Percentiles rank a stretch among this genome's conserved stretches.
These are phyloP conservation scores for Lagorchestes hirsutus DNA, from an alignment of 2,797 vertebrate genomes.

Conservation along the genomic window DNA sequence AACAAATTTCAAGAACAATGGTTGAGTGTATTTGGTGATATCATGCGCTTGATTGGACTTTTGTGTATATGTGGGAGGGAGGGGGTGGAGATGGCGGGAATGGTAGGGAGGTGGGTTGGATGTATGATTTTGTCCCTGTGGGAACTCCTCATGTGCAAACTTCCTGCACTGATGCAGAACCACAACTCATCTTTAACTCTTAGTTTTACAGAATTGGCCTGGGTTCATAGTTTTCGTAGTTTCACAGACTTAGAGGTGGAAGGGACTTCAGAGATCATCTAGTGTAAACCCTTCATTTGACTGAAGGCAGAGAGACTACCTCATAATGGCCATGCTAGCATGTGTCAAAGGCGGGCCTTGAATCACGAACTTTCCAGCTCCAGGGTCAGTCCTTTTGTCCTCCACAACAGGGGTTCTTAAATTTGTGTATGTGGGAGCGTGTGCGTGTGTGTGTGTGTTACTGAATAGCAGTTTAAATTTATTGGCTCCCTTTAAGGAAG, in stretches of 20 bases:
- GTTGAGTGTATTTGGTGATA: not conserved
- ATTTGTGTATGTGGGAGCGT: not conserved
- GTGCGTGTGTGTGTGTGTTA: too few relatives aligned
- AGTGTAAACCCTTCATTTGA: too few relatives aligned
- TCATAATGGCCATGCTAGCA: not conserved
- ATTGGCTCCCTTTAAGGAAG: too few relatives aligned
- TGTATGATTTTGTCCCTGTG: not conserved
- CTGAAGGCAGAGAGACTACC: not conserved
- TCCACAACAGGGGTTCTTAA: not conserved
- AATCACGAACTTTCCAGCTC: not conserved
- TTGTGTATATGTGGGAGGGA: not conserved
- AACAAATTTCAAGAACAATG: not conserved
- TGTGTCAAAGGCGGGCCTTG: not conserved
- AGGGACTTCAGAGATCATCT: not conserved
- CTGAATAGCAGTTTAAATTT: too few relatives aligned
- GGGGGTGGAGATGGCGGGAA: too few relatives aligned
- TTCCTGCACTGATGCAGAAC: not conserved
- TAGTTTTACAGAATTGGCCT: not conserved
- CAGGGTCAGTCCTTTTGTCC: not conserved
- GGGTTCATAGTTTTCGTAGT: not conserved
- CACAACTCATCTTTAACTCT: not conserved
- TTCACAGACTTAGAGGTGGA: not conserved
- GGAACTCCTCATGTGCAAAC: not conserved
- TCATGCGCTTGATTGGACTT: not conserved
- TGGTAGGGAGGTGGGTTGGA: not conserved